Evolutionary conservation across 1,140 invertebrate genomes (phyloP), one percentile per base, ranked within the genome.

Genomic region (Phocides pigmalion): DNA sequence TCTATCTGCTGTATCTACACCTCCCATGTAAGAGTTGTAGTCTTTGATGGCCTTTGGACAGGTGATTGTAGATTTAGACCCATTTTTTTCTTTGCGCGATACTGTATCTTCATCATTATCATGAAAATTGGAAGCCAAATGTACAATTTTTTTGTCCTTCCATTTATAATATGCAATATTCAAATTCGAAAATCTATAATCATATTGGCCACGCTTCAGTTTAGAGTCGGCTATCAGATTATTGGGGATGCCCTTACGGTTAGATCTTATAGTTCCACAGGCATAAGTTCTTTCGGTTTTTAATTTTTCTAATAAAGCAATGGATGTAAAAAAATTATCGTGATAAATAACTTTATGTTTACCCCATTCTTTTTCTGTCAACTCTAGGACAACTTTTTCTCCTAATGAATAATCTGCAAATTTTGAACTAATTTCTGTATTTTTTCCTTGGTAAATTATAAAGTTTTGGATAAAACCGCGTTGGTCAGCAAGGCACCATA

Each of bases 71-170:
- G 71, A 61, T 50, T 66, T 79, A 39, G 71, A 47, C 16, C 41
- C 0, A 42, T 77, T 66, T 76, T 72, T 79, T 69, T 75, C 15
- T 42, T 42, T 42, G 16, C 39, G 15, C 6, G 6, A 42, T 51
- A 66, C 76, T 72, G 69, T 59, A 75, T 66, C 78, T 72, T 17
- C 19, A 77, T 66, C 44, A 37, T 70, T 66, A 50, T 72, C 76
- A 73, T 80, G 84, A 76, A 79, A 79, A 77, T 79, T 90, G 28
- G 76, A 88, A 64, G 84, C 65, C 56, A 92, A 87, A 47, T 66
- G 63, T 62, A 91, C 84, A 4, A 66, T 28, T 76, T 75, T 82
- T 64, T 82, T 87, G 68, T 90, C 85, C 62, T 79, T 89, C 77
- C 80, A 89, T 79, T 88, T 86, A 39, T 75, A 64, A 75, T 42